Evolutionary conservation across 92 coral and sea anemone genomes (phyloP).

Genomic region (Plumapathes pennacea): DNA sequence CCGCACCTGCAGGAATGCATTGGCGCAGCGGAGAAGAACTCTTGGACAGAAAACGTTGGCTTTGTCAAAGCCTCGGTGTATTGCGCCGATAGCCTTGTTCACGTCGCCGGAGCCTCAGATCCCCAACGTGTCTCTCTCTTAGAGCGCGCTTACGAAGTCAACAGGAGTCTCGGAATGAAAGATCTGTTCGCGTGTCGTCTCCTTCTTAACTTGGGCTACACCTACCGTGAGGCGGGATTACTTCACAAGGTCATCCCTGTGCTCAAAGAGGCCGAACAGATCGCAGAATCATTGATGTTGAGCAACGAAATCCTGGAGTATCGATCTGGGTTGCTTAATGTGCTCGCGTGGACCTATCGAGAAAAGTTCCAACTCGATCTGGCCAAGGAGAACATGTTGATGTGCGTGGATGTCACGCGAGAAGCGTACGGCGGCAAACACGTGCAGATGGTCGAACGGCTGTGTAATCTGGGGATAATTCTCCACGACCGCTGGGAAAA

Average conservation of each 20-base stretch:
- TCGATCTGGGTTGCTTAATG: constrained; percentile 62
- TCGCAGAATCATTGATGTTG: constrained; percentile 42
- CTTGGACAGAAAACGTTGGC: constrained; percentile 19
- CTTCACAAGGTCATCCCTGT: constrained; percentile 61
- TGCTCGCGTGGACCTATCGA: constrained; percentile 75
- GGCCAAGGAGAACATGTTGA: constrained; percentile 71
- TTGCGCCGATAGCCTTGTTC: constrained; percentile 76
- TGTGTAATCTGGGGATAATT: constrained; percentile 86
- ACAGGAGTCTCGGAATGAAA: constrained; percentile 31
- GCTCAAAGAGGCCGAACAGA: constrained; percentile 64
- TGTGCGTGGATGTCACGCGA: constrained; percentile 66
- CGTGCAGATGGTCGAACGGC: constrained; percentile 72
- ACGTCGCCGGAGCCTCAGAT: constrained; percentile 83
- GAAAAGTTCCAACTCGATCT: constrained; percentile 71
- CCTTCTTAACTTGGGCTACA: constrained; percentile 77
- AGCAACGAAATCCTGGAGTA: constrained; percentile 54
- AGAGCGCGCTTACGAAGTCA: constrained; percentile 66
- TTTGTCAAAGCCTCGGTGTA: constrained; percentile 57
- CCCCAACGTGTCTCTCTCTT: constrained; percentile 59
- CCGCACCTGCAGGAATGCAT: constrained; percentile 76
- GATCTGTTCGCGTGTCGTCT: constrained; percentile 51
- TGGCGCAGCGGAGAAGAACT: constrained; percentile 15
- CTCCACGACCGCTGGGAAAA: constrained; percentile 79
- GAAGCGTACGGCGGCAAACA: constrained; percentile 48
- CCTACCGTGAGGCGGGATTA: constrained; percentile 79